Percentiles rank a stretch among this genome's conserved stretches.
phyloP scores from a whole-genome alignment of 1,140 invertebrate genomes.

The Heliconius eleuchia region DNA sequence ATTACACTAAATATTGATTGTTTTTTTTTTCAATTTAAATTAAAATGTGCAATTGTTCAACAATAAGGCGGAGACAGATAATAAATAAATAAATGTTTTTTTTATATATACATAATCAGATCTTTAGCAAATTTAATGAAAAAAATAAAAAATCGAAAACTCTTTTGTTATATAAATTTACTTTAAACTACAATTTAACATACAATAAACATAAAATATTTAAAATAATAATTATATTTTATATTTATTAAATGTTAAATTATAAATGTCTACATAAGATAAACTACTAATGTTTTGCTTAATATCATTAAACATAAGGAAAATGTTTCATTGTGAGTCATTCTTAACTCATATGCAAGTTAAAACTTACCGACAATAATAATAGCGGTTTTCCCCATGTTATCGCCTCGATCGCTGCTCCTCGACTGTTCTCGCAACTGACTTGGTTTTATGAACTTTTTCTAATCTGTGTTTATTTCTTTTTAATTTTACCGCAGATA shows the following conservation, averaged over 20 bases:
- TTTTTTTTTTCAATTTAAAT: neutral
- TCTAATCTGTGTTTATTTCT: slow-evolving; percentile 21
- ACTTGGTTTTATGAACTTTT: neutral
- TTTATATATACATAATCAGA: neutral
- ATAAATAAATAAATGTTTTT: neutral
- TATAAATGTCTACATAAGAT: neutral
- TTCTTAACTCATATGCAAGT: neutral
- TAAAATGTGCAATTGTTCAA: too few species aligned
- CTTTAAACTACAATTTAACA: neutral
- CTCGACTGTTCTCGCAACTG: neutral
- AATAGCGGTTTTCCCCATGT: neutral
- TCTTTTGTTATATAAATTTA: neutral
- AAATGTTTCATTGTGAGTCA: neutral
- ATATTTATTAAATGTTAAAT: neutral
- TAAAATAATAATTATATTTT: neutral
- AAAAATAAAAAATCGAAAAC: neutral
- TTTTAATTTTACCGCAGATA: slow-evolving; percentile 18
- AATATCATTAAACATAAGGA: neutral
- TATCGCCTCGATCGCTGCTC: neutral
- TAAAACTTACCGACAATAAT: neutral
- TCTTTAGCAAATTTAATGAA: neutral
- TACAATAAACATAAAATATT: neutral
- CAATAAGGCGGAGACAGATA: too few species aligned
- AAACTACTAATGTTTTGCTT: too few species aligned
- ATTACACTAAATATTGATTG: too few species aligned